A percentile compares a stretch with the other conserved stretches of the same genome.
These are phyloP conservation scores for Drosophila auraria DNA, from an alignment of 1,140 invertebrate genomes.

Conservation along the genomic window DNA sequence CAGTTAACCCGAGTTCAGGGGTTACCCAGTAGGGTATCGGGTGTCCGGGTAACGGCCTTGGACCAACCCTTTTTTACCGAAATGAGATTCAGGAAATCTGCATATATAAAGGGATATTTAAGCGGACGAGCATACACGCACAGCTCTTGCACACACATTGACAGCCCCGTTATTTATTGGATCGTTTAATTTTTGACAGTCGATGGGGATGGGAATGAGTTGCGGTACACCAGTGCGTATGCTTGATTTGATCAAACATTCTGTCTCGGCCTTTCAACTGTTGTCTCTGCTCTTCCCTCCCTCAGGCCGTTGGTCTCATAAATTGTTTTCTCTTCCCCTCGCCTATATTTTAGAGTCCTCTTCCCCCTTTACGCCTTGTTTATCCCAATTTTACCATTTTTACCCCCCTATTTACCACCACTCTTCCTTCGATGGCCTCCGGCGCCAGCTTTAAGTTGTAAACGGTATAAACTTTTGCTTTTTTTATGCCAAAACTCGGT, in stretches of 20 bases:
- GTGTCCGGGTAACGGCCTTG: slow-evolving; percentile 38
- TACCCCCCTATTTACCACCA: not conserved
- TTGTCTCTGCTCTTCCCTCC: slow-evolving; percentile 14
- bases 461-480: slow-evolving; percentile 72
- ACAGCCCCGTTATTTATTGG: slow-evolving; percentile 69
- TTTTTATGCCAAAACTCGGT: slow-evolving; percentile 48
- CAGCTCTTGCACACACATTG: slow-evolving; percentile 36
- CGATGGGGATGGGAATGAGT: not conserved
- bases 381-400: not conserved
- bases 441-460: slow-evolving; percentile 51
- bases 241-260: slow-evolving; percentile 55
- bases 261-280: slow-evolving; percentile 13
- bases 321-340: slow-evolving; percentile 6
- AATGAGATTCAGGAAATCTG: slow-evolving; percentile 14
- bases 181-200: slow-evolving; percentile 72
- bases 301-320: slow-evolving; percentile 11
- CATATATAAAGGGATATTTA: slow-evolving; percentile 41
- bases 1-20: slow-evolving; percentile 8
- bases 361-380: not conserved
- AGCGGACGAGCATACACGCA: slow-evolving; percentile 40
- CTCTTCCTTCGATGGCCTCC: slow-evolving; percentile 15
- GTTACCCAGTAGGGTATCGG: slow-evolving; percentile 18
- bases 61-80: slow-evolving; percentile 4
- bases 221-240: slow-evolving; percentile 69
- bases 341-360: not conserved